Evolutionary conservation across 37 sponge, comb jelly and placozoan genomes (phyloP), one percentile per base, ranked within the genome.

Genomic region (Spongilla lacustris): DNA sequence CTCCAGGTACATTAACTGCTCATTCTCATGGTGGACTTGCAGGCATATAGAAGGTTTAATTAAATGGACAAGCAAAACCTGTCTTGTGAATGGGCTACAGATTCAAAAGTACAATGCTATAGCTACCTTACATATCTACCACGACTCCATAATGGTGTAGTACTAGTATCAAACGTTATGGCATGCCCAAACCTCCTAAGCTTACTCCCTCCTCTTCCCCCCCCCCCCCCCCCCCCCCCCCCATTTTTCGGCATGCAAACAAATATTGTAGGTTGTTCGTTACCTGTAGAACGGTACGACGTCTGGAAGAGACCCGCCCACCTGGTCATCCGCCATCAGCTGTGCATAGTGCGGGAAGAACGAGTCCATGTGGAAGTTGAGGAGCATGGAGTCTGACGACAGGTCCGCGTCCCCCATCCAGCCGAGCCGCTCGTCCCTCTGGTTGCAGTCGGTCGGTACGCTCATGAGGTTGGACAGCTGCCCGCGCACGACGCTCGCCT

Each of bases 371-470:
- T 93, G 71, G 76, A 93, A 89, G 75, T 89, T 89, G 29, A 93
- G 71, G 48, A 75, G 80, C 86, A 89, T 85, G 67, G 82, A 79
- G 36, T 93, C 90, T 0, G 93, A 68, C 21, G 89, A 89, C 31
- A 93, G 75, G n/a, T 87, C 90, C 24, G 93, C 89, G 30, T 93
- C 93, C 37, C 93, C 93, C 93, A 93, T 93, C 93, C 93, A 93
- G 25, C 93, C 93, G 21, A 89, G 82, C 22, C 93, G 34, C 78
- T 93, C 93, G 46, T 93, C 86, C 76, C 93, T 72, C 77, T 93
- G 93, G 24, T 50, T 50, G 36, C 93, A 93, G 77, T 86, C 93
- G 22, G 93, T 93, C 13, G 83, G 80, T 0, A 93, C 86, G 71
- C 93, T 93, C 89, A 93, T 85, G 36, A 88, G 50, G 68, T 93